phyloP scores from a whole-genome alignment of 2,113 vertebrate genomes.

The Psilopsiagon aurifrons region DNA sequence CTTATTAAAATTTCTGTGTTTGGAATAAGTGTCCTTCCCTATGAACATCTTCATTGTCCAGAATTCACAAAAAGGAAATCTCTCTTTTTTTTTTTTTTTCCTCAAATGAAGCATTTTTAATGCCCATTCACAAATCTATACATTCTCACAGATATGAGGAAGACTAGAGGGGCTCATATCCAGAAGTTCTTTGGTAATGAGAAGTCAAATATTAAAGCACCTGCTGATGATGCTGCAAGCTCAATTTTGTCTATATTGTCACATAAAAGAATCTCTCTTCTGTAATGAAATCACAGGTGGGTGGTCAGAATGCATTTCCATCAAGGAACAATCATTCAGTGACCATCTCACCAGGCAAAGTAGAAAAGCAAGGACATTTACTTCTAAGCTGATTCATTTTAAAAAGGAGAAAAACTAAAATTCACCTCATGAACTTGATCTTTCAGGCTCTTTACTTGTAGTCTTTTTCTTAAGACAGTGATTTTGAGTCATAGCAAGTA shows the following conservation, averaged over 20 bases:
- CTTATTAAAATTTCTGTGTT: neutral
- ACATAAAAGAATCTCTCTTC: neutral
- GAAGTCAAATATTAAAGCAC: neutral
- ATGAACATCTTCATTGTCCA: neutral
- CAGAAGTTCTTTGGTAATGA: neutral
- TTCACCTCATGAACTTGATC: neutral
- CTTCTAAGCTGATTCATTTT: neutral
- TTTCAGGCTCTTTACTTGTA: neutral
- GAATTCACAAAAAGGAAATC: neutral
- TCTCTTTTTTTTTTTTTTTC: too few species aligned
- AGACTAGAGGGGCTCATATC: neutral
- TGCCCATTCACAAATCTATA: fast-evolving
- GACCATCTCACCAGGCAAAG: neutral
- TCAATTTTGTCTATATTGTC: neutral
- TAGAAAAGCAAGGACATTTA: neutral
- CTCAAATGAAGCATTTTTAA: neutral
- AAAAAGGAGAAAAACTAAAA: neutral
- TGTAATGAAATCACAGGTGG: neutral
- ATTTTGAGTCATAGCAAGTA: neutral
- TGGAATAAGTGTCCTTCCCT: neutral
- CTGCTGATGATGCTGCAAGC: neutral
- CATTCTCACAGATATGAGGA: neutral
- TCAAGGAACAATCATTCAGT: neutral
- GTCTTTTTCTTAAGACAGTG: neutral
- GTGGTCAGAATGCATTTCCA: neutral